These are phyloP conservation scores for Gastracanthus pulcherrimus DNA, from an alignment of 2,888 invertebrate species.

Conservation along the genomic window DNA sequence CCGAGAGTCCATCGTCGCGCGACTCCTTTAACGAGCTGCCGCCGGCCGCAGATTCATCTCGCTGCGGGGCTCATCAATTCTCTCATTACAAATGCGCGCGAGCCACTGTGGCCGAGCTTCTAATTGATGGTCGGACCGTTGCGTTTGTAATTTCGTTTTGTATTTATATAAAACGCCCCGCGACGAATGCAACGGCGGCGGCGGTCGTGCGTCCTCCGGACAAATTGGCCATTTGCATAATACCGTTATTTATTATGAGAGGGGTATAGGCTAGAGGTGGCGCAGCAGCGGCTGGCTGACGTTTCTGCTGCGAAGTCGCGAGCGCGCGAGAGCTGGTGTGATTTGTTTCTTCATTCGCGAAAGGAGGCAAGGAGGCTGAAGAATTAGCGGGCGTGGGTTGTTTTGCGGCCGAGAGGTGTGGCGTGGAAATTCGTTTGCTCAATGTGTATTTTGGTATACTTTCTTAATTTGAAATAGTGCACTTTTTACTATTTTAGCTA, in stretches of 20 bases:
- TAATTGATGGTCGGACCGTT: conserved; percentile 56
- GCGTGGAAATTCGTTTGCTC: no score
- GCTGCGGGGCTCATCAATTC: conserved; percentile 65
- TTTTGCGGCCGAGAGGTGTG: no score
- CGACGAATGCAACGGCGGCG: conserved; percentile 13
- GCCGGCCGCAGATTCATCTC: conserved; percentile 49
- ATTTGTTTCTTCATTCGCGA: conserved; percentile 18
- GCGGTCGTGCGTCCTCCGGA: conserved; percentile 62
- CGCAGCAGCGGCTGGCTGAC: conserved; percentile 62
- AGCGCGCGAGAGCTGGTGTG: neutral
- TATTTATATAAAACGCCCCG: conserved; percentile 69
- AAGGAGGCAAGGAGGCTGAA: neutral
- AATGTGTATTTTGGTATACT: no score
- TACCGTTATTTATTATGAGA: conserved; percentile 72
- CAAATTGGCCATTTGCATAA: conserved; percentile 75
- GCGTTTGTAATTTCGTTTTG: conserved; percentile 72
- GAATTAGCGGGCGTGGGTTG: neutral
- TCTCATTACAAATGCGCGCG: conserved; percentile 70
- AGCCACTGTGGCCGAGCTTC: conserved; percentile 59
- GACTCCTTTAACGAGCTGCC: conserved; percentile 39
- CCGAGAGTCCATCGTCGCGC: neutral
- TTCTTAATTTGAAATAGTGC: no score
- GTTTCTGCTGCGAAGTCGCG: neutral
- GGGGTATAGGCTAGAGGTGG: neutral
- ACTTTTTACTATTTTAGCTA: no score